phyloP scores from a whole-genome alignment of 2,888 invertebrate species.

The Lepetodrilus schrolli region DNA sequence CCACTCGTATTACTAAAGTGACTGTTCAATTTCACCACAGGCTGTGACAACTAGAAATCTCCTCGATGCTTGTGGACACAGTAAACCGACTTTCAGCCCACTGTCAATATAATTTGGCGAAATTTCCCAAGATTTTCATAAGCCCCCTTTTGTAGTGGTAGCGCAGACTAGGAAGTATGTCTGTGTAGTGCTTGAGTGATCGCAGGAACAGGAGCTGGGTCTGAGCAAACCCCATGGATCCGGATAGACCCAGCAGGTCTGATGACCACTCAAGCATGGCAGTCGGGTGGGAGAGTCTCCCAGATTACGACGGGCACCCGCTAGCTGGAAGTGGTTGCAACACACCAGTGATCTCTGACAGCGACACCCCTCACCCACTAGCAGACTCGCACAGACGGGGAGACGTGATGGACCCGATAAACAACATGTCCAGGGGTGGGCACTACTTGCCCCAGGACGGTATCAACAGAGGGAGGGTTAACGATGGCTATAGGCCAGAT shows the following conservation, averaged over 20 bases:
- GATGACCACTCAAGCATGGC: background rate
- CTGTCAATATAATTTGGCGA: background rate
- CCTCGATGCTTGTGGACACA: conserved; percentile 7
- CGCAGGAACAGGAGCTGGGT: too few species aligned
- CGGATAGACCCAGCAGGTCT: background rate
- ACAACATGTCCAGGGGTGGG: too few species aligned
- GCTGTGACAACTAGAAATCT: background rate
- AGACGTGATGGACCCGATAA: too few species aligned
- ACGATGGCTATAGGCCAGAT: background rate
- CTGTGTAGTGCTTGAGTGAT: too few species aligned
- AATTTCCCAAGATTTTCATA: background rate
- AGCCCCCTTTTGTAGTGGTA: too few species aligned
- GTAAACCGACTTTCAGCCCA: background rate
- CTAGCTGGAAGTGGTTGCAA: background rate
- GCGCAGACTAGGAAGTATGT: too few species aligned
- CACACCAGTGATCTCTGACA: too few species aligned
- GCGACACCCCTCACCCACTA: too few species aligned
- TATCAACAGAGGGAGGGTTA: background rate
- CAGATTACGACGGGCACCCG: too few species aligned
- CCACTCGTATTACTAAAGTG: too few species aligned
- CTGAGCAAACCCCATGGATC: too few species aligned
- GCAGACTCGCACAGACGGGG: too few species aligned
- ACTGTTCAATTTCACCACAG: conserved; percentile 1
- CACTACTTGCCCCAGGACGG: background rate
- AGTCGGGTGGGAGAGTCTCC: background rate